A percentile compares a stretch with the other conserved stretches of the same genome.
Conservation (phyloP, 2,888 invertebrate genomes). For the Yponomeuta evonymella region DNA sequence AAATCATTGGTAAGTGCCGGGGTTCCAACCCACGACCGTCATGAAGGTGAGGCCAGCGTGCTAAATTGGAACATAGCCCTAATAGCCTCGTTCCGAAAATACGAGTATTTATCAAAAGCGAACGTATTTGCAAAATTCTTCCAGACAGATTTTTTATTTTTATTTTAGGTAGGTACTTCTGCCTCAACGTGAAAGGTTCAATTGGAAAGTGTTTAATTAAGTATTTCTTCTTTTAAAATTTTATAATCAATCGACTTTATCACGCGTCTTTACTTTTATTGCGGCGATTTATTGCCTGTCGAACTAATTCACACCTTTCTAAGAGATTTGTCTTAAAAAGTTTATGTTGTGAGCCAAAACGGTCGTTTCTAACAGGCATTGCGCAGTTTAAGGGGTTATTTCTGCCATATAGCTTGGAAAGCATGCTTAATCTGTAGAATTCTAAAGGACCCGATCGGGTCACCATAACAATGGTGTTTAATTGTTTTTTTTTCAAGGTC, state of each 20-base stretch:
- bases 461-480: no score
- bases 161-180: not conserved
- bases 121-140: no score
- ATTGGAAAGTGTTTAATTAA: constrained; percentile 3
- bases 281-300: not conserved
- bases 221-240: not conserved
- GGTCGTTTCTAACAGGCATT: not conserved
- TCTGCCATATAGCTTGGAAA: not conserved
- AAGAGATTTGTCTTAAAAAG: not conserved
- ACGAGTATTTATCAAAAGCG: no score
- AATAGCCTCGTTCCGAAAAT: no score
- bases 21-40: no score
- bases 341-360: not conserved
- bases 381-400: not conserved
- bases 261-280: constrained; percentile 12
- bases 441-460: no score
- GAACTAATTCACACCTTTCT: constrained; percentile 12
- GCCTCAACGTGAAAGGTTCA: not conserved
- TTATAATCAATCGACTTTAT: constrained; percentile 5
- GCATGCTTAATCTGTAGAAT: not conserved
- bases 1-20: no score
- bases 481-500: no score
- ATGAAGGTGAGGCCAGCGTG: no score
- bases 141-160: no score
- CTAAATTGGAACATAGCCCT: no score